These are phyloP conservation scores for Linepithema humile DNA, from an alignment of 1,140 invertebrate genomes.

Conservation along the genomic window DNA sequence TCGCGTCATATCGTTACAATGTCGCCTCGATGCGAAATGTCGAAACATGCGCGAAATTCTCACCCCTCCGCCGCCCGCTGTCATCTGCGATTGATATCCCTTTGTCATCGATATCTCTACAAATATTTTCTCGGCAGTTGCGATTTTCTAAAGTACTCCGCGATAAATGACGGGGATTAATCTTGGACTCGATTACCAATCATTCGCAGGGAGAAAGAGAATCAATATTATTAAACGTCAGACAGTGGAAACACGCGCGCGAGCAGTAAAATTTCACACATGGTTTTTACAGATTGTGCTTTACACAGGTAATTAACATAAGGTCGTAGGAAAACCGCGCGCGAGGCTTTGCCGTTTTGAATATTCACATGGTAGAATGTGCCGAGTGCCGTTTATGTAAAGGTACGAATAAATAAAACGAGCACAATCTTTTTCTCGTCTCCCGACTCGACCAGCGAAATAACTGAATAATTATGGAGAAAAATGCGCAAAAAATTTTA, in stretches of 20 bases:
- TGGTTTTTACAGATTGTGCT: background rate
- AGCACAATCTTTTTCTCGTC: background rate
- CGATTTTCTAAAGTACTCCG: constrained; percentile 11
- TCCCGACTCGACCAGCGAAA: background rate
- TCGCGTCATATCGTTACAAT: constrained; percentile 55
- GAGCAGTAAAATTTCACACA: background rate
- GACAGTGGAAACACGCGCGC: background rate
- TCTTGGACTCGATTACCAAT: background rate
- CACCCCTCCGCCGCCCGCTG: background rate
- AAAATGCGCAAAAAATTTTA: background rate
- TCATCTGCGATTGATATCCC: constrained; percentile 61
- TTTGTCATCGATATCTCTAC: constrained; percentile 66
- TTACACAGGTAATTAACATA: background rate
- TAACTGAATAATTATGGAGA: background rate
- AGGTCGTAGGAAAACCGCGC: background rate
- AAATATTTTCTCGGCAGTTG: constrained; percentile 29
- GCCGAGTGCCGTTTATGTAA: background rate
- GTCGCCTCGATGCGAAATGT: constrained; percentile 30
- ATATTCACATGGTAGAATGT: background rate
- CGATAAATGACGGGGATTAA: constrained; percentile 8
- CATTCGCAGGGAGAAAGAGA: background rate
- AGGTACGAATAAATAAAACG: background rate
- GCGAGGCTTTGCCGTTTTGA: background rate
- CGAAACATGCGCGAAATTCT: constrained; percentile 30
- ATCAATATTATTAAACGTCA: background rate